These are phyloP conservation scores for Butorides virescens DNA, from an alignment of 2,113 vertebrate species.

Conservation along the genomic window DNA sequence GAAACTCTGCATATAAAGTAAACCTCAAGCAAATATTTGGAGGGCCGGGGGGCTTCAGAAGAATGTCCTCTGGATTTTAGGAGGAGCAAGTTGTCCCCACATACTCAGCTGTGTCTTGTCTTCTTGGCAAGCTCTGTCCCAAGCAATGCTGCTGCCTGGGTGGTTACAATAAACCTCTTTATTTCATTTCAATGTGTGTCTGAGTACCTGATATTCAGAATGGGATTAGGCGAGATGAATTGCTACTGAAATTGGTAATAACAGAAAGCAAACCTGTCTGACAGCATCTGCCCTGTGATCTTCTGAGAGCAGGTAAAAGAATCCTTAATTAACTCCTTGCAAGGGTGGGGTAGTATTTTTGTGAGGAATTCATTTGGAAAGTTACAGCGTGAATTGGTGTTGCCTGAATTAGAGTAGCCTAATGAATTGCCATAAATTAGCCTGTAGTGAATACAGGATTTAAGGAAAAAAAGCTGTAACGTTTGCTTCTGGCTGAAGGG, in stretches of 20 bases:
- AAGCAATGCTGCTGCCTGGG: neutral
- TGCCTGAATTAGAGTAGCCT: neutral
- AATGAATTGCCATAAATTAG: constrained; percentile 29
- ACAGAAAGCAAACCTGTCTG: constrained; percentile 42
- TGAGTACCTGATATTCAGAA: neutral
- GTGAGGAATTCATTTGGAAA: neutral
- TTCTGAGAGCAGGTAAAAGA: constrained; percentile 7
- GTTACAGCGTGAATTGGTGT: neutral
- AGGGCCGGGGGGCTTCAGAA: neutral
- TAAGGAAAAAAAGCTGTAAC: neutral
- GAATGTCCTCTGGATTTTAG: neutral
- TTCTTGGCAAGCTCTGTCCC: neutral
- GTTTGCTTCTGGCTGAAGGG: neutral
- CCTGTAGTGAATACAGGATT: neutral
- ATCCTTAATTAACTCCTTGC: constrained; percentile 42
- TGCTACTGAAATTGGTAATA: constrained; percentile 41
- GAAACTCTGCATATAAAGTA: neutral
- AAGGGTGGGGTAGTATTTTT: constrained; percentile 10
- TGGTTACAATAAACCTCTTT: neutral
- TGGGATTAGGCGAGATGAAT: constrained; percentile 18
- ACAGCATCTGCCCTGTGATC: constrained; percentile 30
- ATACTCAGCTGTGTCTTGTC: neutral
- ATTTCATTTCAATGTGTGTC: neutral
- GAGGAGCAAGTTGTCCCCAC: neutral
- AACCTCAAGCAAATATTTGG: constrained; percentile 16